These are phyloP conservation scores for Heliconius ismenius DNA, from an alignment of 2,888 invertebrate genomes.

Conservation along the genomic window DNA sequence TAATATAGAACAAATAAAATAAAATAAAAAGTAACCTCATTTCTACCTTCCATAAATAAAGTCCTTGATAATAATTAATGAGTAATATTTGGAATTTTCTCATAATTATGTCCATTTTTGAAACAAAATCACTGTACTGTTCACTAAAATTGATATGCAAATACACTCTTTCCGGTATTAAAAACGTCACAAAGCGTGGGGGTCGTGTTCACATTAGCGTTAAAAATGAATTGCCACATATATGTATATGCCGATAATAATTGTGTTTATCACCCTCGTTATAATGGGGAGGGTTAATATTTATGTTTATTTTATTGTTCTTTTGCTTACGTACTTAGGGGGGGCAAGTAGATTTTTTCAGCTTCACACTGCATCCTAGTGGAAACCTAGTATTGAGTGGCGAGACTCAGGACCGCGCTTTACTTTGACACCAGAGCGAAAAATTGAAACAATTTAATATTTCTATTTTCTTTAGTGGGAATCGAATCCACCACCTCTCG, in stretches of 20 bases:
- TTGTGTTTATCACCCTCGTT: slow-evolving; percentile 33
- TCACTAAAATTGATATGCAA: slow-evolving; percentile 43
- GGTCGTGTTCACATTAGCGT: slow-evolving; percentile 41
- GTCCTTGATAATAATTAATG: not conserved
- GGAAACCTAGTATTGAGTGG: no score
- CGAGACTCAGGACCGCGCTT: no score
- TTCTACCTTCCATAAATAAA: not conserved
- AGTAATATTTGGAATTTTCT: not conserved
- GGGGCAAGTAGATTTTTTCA: no score
- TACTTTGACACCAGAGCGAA: no score
- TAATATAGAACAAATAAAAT: not conserved
- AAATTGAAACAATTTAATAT: no score
- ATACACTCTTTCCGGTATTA: slow-evolving; percentile 40
- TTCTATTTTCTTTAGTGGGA: no score
- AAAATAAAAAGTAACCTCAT: not conserved
- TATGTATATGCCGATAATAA: slow-evolving; percentile 36
- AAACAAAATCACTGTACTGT: slow-evolving; percentile 34
- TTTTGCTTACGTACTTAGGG: not conserved
- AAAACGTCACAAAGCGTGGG: slow-evolving; percentile 34
- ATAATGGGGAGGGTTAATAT: slow-evolving; percentile 22
- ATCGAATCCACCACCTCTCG: not conserved
- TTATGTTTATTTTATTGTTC: not conserved
- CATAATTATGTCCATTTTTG: not conserved
- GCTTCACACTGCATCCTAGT: no score
- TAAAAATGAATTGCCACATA: slow-evolving; percentile 43